Conservation (phyloP, 1,140 invertebrate genomes). For the Polypedilum vanderplanki region DNA sequence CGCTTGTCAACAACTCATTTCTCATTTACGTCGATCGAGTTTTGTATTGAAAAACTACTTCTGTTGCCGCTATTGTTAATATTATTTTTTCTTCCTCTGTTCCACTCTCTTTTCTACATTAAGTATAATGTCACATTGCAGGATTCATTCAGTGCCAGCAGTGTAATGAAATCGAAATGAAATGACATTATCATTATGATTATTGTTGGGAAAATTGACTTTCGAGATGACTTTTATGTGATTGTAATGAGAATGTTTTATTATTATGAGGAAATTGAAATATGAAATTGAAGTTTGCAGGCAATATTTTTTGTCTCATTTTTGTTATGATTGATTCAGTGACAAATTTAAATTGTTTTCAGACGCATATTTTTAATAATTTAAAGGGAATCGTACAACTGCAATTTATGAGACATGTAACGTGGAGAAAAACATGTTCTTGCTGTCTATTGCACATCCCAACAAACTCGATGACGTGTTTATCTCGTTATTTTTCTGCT, state of each 20-base stretch:
- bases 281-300: not conserved
- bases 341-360: too few species aligned
- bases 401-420: too few species aligned
- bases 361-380: too few species aligned
- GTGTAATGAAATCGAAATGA: conserved; percentile 9
- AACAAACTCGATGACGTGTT: too few species aligned
- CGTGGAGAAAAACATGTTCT: too few species aligned
- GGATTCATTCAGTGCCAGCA: not conserved
- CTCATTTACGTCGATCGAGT: not conserved
- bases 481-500: too few species aligned
- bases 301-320: too few species aligned
- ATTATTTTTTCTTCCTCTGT: not conserved
- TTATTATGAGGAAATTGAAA: conserved; percentile 1
- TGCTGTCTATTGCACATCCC: too few species aligned
- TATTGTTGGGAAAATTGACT: not conserved
- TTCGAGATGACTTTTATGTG: conserved; percentile 5
- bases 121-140: too few species aligned
- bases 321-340: too few species aligned
- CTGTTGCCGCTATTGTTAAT: not conserved
- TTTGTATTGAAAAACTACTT: not conserved
- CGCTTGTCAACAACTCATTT: not conserved
- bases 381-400: too few species aligned
- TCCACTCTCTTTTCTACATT: too few species aligned
- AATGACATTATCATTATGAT: conserved; percentile 14
- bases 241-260: conserved; percentile 16